Evolutionary conservation across 92 coral and sea anemone species (phyloP), one percentile per base, ranked within the genome.

Genomic region (Galaxea fascicularis): DNA sequence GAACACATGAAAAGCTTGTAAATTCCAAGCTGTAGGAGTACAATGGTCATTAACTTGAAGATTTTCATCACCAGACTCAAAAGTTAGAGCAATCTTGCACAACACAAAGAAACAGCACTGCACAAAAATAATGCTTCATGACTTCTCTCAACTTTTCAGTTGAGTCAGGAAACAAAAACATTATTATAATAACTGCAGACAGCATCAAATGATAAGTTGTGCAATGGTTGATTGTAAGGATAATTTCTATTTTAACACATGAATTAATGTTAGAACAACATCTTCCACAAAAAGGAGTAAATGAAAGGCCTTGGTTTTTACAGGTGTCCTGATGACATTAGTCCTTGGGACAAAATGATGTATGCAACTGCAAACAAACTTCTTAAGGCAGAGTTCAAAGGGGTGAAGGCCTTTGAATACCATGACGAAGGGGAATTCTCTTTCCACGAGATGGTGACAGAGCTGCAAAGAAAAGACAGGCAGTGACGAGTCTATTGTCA

Each of bases 241-340:
- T n/a, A n/a, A n/a, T n/a, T n/a, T 35, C 41, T 6, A 35, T 35
- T 35, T 35, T 35, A n/a, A 35, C 41, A 35, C 41, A 35, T 6
- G 6, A 35, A 35, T 2, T 35, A 35, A 35, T 2, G 3, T 35
- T 35, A 35, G 41, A 35, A 35, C 41, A 2, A 35, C 6, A 6
- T 35, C n/a, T 35, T 35, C 41, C 2, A 2, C 41, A 35, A 21
- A 59, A 24, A 59, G 27, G n/a, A 28, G 4, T 9, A 3, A 67
- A 46, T 8, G 16, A 49, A 22, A 21, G 29, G 41, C 8, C 22
- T 76, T 35, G n/a, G 12, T n/a, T 57, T 46, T 63, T 64, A 17
- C 59, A 78, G 83, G 84, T 79, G 84, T 15, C 60, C 73, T 8
- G 84, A 79, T 49, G 16, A 31, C 49, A 30, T 65, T 11, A 8